These are phyloP conservation scores for Erebia epiphron DNA, from an alignment of 2,888 invertebrate species.

Conservation along the genomic window DNA sequence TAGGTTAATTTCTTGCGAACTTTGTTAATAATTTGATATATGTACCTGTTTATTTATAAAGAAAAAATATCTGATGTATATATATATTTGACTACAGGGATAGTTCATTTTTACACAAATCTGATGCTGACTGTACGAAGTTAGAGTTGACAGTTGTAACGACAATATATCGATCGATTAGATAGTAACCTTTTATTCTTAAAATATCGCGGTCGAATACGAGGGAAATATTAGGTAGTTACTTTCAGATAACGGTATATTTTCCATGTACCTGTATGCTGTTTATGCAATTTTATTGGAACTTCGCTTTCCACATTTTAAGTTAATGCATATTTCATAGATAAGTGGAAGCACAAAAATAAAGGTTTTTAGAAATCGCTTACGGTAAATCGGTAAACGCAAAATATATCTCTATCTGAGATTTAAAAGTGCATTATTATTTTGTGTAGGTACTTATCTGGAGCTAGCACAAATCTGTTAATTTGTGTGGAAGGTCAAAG, in stretches of 20 bases:
- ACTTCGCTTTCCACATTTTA: not conserved
- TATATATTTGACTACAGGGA: slow-evolving; percentile 1
- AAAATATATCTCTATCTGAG: no score
- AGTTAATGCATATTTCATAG: not conserved
- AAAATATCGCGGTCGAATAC: slow-evolving; percentile 25
- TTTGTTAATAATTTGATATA: no score
- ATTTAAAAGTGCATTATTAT: no score
- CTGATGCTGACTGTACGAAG: slow-evolving; percentile 45
- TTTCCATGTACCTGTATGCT: not conserved
- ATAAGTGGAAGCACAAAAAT: not conserved
- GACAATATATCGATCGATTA: slow-evolving; percentile 55
- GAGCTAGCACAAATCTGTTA: no score
- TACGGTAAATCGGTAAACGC: no score
- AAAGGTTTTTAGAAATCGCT: not conserved
- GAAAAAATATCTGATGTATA: not conserved
- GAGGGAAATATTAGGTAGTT: not conserved
- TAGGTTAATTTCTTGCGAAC: no score
- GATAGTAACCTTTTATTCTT: slow-evolving; percentile 38
- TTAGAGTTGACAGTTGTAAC: slow-evolving; percentile 58
- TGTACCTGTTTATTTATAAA: no score
- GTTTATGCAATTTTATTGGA: not conserved
- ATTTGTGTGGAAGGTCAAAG: no score
- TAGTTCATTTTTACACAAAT: not conserved
- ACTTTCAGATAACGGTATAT: not conserved
- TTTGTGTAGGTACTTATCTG: no score